Evolutionary conservation across 2,797 vertebrate genomes (phyloP).

Genomic region (Dermochelys coriacea): DNA sequence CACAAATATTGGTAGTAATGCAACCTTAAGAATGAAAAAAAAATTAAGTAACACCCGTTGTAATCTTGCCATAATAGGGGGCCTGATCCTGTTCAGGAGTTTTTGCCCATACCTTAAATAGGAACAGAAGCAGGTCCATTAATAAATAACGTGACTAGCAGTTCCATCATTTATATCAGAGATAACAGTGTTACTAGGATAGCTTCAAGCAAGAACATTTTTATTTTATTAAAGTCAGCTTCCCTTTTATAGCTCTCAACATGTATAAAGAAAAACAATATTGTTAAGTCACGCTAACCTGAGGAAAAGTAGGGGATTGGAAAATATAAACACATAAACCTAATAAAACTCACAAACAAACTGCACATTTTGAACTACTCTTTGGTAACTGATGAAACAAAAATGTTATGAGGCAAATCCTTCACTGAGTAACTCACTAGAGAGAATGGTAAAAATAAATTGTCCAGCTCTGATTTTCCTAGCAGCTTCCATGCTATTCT

Average conservation of each 20-base stretch:
- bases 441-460: conserved; percentile 87
- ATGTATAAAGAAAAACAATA: conserved; percentile 48
- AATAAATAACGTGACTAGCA: neutral
- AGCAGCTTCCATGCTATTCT: conserved; percentile 87
- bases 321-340: conserved; percentile 68
- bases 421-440: conserved; percentile 83
- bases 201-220: neutral
- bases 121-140: neutral
- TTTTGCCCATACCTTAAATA: neutral
- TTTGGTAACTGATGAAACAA: conserved; percentile 78
- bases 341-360: conserved; percentile 68
- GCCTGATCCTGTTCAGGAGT: neutral
- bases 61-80: neutral
- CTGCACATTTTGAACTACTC: conserved; percentile 75
- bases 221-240: conserved; percentile 29
- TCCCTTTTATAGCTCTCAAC: conserved; percentile 60
- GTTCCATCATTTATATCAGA: conserved; percentile 27
- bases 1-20: neutral
- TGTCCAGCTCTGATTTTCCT: conserved; percentile 84
- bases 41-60: neutral
- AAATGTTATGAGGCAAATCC: conserved; percentile 81
- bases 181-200: neutral
- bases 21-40: neutral
- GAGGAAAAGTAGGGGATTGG: conserved; percentile 64
- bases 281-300: conserved; percentile 42